Evolutionary conservation across 2,113 vertebrate species (phyloP).

Genomic region (Clarias magur): DNA sequence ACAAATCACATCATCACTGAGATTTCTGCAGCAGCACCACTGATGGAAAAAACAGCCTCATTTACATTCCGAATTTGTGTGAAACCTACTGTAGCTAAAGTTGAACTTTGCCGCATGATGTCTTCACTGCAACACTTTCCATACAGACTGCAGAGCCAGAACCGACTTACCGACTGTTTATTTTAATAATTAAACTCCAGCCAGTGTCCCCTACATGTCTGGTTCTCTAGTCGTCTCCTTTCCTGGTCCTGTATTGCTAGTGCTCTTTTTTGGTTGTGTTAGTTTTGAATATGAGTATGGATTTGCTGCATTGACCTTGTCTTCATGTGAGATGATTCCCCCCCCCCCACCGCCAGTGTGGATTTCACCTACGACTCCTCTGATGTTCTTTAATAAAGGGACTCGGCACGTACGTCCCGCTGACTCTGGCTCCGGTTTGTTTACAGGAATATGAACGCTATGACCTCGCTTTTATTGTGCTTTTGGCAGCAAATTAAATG

Average conservation of each 20-base stretch:
- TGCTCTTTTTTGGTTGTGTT: neutral
- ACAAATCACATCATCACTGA: neutral
- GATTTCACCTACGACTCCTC: constrained; percentile 5
- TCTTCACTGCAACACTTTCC: neutral
- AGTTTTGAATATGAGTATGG: neutral
- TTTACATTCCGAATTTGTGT: neutral
- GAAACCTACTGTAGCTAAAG: neutral
- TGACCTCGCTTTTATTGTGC: neutral
- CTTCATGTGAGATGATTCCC: neutral
- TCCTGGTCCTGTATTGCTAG: neutral
- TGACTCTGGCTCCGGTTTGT: constrained; percentile 9
- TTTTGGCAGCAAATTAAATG: neutral
- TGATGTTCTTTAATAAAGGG: constrained; percentile 12
- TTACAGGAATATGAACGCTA: neutral
- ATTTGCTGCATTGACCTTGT: constrained; percentile 13
- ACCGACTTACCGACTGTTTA: neutral
- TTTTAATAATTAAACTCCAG: neutral
- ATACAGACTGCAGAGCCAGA: neutral
- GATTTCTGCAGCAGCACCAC: neutral
- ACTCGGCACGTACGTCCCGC: neutral
- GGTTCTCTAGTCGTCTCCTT: neutral
- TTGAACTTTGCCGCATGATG: neutral
- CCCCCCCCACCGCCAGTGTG: neutral
- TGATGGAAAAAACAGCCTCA: neutral
- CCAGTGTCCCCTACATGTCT: neutral